Evolutionary conservation across 2,113 vertebrate genomes (phyloP), one percentile per base, ranked within the genome.

Genomic region (Channa argus): DNA sequence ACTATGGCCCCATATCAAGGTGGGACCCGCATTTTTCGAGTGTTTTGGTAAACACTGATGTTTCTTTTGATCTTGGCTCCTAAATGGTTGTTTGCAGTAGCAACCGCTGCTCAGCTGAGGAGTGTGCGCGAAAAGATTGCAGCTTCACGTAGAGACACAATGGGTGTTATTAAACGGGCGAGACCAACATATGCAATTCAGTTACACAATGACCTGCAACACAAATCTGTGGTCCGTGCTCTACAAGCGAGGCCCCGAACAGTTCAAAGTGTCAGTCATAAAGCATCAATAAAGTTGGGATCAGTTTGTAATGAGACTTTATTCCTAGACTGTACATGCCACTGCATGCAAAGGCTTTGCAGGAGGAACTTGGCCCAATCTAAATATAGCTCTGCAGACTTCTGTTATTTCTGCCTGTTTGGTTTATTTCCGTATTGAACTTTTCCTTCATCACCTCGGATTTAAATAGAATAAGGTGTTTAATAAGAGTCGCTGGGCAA

Each of bases 201-300:
- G 38, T 46, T 9, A 72, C 13, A 44, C 8, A 46, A 15, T 9
- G 13, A 15, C 4, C 34, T 11, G 36, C n/a, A 3, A 41, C 24
- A 24, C 24, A 24, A 24, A 10, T 46, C 2, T 36, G 37, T 46
- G 0, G 2, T 15, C 5, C 11, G 4, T 10, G 44, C n/a, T 33
- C 8, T 1, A 11, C 33, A 36, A 68, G 10, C 55, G 62, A 60
- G 55, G 54, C 6, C 39, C 4, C 47, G 64, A 83, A 44, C 6
- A 6, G 82, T 70, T 51, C 85, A 83, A 86, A 83, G 83, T 85
- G 62, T 69, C 38, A 33, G 2, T 13, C 0, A 8, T 8, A 47
- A 10, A 53, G 14, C 1, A 56, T 51, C 74, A 66, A 44, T 76
- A 53, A 86, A 53, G 38, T 9, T 43, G 8, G 13, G 5, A 5